These are phyloP conservation scores for Meandrina meandrites DNA, from an alignment of 92 coral and sea anemone species.

Conservation along the genomic window DNA sequence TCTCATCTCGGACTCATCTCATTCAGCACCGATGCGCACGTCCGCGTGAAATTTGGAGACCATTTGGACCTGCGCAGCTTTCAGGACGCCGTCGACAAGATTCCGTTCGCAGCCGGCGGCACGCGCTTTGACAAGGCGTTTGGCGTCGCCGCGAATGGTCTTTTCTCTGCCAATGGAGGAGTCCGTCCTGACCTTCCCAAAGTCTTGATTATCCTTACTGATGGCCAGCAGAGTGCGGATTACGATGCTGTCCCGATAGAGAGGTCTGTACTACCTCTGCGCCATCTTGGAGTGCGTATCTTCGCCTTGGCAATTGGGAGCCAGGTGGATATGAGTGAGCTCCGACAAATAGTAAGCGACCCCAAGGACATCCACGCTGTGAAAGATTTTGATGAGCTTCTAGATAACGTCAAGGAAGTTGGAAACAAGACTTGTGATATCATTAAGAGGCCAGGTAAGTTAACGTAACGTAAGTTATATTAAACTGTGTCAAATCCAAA, in stretches of 20 bases:
- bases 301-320: slow-evolving; percentile 54
- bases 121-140: slow-evolving; percentile 63
- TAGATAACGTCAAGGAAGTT: slow-evolving; percentile 21
- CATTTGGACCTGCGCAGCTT: slow-evolving; percentile 46
- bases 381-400: slow-evolving; percentile 31
- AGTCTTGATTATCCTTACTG: slow-evolving; percentile 50
- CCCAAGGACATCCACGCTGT: slow-evolving; percentile 55
- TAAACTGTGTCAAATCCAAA: neutral
- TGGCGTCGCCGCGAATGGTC: slow-evolving; percentile 20
- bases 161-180: slow-evolving; percentile 43
- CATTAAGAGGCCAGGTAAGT: slow-evolving; percentile 41
- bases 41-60: slow-evolving; percentile 47
- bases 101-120: slow-evolving; percentile 62
- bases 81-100: slow-evolving; percentile 36
- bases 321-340: slow-evolving; percentile 50
- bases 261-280: slow-evolving; percentile 9
- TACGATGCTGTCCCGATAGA: slow-evolving; percentile 32
- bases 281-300: slow-evolving; percentile 43
- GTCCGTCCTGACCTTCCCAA: slow-evolving; percentile 62
- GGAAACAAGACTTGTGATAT: slow-evolving; percentile 36
- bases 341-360: slow-evolving; percentile 60
- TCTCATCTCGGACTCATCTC: slow-evolving; percentile 63
- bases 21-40: slow-evolving; percentile 52
- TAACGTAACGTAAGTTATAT: too few species aligned
- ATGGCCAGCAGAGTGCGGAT: slow-evolving; percentile 59